Percentiles rank a stretch among this genome's conserved stretches.
Evolutionary conservation across 1,140 invertebrate species (phyloP).

Genomic region (Nautilus pompilius): DNA sequence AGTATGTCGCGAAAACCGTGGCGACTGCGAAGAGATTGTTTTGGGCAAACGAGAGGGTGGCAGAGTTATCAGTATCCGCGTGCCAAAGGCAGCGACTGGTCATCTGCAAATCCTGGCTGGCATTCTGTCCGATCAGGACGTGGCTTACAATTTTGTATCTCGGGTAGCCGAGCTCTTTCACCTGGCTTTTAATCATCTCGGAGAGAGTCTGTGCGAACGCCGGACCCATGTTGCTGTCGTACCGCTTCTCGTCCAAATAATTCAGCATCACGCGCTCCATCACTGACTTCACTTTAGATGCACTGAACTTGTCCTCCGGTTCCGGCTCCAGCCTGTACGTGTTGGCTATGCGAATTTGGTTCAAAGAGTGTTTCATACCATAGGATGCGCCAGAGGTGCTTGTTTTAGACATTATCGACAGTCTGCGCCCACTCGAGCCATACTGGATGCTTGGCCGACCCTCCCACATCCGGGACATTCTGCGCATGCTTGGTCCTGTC

Average conservation of each 20-base stretch:
- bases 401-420: slow-evolving; percentile 32
- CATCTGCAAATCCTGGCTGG: slow-evolving; percentile 39
- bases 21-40: slow-evolving; percentile 43
- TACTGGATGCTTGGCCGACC: slow-evolving; percentile 29
- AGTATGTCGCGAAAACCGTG: slow-evolving; percentile 50
- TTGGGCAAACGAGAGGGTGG: slow-evolving; percentile 35
- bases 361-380: no score
- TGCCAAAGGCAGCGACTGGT: slow-evolving; percentile 49
- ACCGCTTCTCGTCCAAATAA: slow-evolving; percentile 36
- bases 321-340: slow-evolving; percentile 37
- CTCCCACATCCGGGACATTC: slow-evolving; percentile 27
- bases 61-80: slow-evolving; percentile 45
- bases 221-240: slow-evolving; percentile 28
- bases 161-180: slow-evolving; percentile 38
- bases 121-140: slow-evolving; percentile 45
- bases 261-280: slow-evolving; percentile 31
- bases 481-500: slow-evolving; percentile 23
- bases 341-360: no score
- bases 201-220: slow-evolving; percentile 33
- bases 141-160: slow-evolving; percentile 48
- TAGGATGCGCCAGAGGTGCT: slow-evolving; percentile 23
- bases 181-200: slow-evolving; percentile 41
- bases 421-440: slow-evolving; percentile 21
- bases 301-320: slow-evolving; percentile 31
- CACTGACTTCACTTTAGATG: slow-evolving; percentile 27